Conservation (phyloP, 2,888 invertebrate species). For the Coleophora flavipennella region DNA sequence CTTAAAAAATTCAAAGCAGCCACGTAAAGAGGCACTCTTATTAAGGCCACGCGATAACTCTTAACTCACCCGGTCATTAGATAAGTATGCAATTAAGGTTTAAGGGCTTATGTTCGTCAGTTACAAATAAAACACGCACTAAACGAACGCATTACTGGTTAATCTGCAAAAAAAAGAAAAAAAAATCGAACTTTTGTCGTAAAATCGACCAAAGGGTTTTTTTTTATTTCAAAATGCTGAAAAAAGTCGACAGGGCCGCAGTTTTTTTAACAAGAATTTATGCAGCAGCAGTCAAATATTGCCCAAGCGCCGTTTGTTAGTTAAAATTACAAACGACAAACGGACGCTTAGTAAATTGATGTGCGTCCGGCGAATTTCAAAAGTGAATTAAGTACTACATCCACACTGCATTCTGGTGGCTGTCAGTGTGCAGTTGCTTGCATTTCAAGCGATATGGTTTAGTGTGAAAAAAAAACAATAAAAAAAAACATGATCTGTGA, state of each 20-base stretch:
- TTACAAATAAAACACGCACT: constrained; percentile 13
- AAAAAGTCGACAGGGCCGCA: neutral
- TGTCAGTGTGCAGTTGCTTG: constrained; percentile 25
- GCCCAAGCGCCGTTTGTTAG: constrained; percentile 4
- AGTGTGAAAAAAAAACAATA: constrained; percentile 12
- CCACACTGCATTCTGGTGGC: constrained; percentile 28
- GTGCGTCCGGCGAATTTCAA: constrained; percentile 52
- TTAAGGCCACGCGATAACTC: constrained; percentile 49
- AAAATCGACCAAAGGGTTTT: neutral
- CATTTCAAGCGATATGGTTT: constrained; percentile 14
- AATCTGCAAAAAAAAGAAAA: constrained; percentile 1
- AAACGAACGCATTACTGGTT: constrained; percentile 1
- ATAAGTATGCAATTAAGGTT: constrained; percentile 57
- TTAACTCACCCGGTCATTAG: constrained; percentile 37
- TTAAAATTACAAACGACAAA: too few species aligned
- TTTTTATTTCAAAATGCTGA: neutral
- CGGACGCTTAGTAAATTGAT: constrained; percentile 29
- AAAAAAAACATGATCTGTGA: constrained; percentile 51
- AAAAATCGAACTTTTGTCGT: neutral
- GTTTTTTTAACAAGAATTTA: constrained; percentile 1
- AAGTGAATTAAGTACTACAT: constrained; percentile 37
- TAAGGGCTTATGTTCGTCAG: constrained; percentile 21
- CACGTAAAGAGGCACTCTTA: constrained; percentile 17
- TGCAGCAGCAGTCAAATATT: constrained; percentile 8
- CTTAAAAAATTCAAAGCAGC: constrained; percentile 33